Evolutionary conservation across 1,140 invertebrate genomes (phyloP), one percentile per base, ranked within the genome.

Genomic region (Drosophila nannoptera): DNA sequence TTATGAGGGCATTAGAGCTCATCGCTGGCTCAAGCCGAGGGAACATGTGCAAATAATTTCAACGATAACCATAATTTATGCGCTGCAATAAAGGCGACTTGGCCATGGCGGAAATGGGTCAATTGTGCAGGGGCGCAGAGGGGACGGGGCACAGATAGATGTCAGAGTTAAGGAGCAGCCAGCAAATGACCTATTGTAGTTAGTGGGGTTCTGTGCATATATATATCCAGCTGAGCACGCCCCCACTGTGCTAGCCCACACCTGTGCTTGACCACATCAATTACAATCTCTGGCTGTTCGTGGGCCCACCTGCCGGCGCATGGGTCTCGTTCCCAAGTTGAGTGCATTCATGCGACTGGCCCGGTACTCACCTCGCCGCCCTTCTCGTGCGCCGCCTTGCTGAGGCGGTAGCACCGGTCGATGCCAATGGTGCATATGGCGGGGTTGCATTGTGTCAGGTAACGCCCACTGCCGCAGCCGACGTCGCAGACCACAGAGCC

Each of bases 401-500:
- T 93, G 55, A 98, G 92, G 59, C 94, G 92, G 67, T 92, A 92
- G 90, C 97, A 98, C 59, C 95, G 93, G 90, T 98, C 97, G 35
- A 94, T 94, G 31, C 97, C 97, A 60, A 98, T 92, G 81, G 95
- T 95, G 91, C 94, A 96, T 69, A 97, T 93, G 59, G 93, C 93
- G 43, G 94, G 94, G 90, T 97, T 98, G 48, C 87, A 88, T 77
- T 97, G 92, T 87, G 93, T 94, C 2, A 98, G 91, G 90, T 98
- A 98, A 88, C 97, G 97, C 22, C 97, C 97, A 90, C 96, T 97
- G 67, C 97, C 97, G 90, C 97, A 98, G 64, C 97, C 97, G 69
- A 98, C 94, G 90, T 98, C 97, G 87, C 97, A 97, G 59, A 98
- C 95, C 36, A 98, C 91, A 56, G 96, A 96, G 48, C 96, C 97